A percentile compares a stretch with the other conserved stretches of the same genome.
phyloP scores from a whole-genome alignment of 2,113 vertebrate genomes.

The Corythornis madagascariensis region DNA sequence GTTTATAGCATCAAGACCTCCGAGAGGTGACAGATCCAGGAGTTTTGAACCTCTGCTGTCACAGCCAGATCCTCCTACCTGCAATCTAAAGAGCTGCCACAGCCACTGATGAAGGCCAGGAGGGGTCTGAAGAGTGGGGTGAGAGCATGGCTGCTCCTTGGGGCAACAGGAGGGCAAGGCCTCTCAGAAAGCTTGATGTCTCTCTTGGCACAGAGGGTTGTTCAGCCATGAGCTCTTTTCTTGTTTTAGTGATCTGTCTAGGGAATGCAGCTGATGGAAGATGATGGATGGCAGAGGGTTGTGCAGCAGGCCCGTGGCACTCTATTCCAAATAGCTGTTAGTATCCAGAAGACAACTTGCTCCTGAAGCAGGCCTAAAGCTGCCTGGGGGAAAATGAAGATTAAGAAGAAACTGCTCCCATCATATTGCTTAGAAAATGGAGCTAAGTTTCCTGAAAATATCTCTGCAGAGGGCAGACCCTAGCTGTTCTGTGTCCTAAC shows the following conservation, averaged over 20 bases:
- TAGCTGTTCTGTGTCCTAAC: neutral
- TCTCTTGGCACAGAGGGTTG: neutral
- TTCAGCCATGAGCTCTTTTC: neutral
- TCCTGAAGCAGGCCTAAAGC: conserved; percentile 1
- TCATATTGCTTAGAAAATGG: neutral
- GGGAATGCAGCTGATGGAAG: neutral
- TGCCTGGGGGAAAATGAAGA: neutral
- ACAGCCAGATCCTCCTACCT: neutral
- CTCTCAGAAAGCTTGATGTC: neutral
- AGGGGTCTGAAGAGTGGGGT: neutral
- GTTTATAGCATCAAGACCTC: neutral
- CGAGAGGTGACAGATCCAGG: neutral
- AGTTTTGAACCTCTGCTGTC: neutral
- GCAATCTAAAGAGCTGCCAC: neutral
- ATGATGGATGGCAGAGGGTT: neutral
- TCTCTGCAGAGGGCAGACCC: fast-evolving
- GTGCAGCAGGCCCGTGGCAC: conserved; percentile 8
- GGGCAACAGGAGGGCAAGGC: neutral
- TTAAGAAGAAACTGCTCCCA: neutral
- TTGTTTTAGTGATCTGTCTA: conserved; percentile 11
- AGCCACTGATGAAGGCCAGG: neutral
- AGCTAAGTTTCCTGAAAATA: neutral
- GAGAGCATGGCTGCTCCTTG: neutral
- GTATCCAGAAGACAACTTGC: neutral
- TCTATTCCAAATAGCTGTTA: neutral